A percentile compares a stretch with the other conserved stretches of the same genome.
Conservation (phyloP, 2,888 invertebrate species). For the Ecdyonurus torrentis region DNA sequence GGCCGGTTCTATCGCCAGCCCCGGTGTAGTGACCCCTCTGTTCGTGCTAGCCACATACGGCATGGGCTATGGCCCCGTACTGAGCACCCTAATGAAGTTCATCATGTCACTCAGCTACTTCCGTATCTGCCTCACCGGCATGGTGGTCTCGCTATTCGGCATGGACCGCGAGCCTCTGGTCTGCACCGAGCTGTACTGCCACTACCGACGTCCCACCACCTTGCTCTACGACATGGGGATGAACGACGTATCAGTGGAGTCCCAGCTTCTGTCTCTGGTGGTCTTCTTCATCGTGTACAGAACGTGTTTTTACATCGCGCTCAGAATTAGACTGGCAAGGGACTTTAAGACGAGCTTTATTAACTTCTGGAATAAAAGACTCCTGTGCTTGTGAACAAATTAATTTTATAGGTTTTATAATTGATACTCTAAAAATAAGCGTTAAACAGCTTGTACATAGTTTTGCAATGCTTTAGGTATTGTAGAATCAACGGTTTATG, state of each 20-base stretch:
- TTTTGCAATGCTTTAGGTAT: too few species aligned
- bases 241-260: background rate
- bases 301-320: background rate
- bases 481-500: too few species aligned
- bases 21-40: slow-evolving; percentile 36
- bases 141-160: slow-evolving; percentile 24
- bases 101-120: slow-evolving; percentile 47
- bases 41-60: slow-evolving; percentile 41
- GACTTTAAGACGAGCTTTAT: background rate
- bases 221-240: background rate
- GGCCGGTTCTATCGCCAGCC: slow-evolving; percentile 43
- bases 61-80: slow-evolving; percentile 39
- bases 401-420: too few species aligned
- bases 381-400: too few species aligned
- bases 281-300: background rate
- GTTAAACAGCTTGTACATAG: too few species aligned
- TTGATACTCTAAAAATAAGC: too few species aligned
- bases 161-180: background rate
- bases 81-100: slow-evolving; percentile 34
- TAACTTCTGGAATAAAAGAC: background rate
- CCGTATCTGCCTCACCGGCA: slow-evolving; percentile 60
- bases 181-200: background rate
- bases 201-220: background rate
- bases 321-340: background rate
- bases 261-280: background rate